Base-by-base conservation (phyloP, 53 echinoderm and acorn worm species). In the Hippasteria phrygiana region DNA sequence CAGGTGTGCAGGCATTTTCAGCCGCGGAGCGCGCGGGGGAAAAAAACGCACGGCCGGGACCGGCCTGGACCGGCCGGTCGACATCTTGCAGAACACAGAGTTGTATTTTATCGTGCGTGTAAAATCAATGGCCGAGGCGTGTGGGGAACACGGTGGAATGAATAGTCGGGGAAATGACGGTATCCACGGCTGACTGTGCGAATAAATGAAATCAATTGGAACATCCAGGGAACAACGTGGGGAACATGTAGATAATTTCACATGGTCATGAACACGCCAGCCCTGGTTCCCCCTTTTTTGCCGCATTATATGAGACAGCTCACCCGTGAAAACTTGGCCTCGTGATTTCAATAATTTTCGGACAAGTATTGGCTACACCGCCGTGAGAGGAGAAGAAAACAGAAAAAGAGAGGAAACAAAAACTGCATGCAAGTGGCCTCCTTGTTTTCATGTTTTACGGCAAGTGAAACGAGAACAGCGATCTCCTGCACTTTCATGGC, bases 131-230 rank as follows among this genome's bases (percentile, higher is more conserved):
- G 55, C 22, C 31, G 18, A 46, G 54, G 41, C n/a, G 41, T 37
- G 42, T 62, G 43, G 62, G 67, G 73, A 29, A 90, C 90, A 90
- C 73, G 82, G 38, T 55, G 26, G 48, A 79, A 1, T 89, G 78
- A 79, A 89, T 79, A 62, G 74, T 40, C 35, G 34, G 46, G 90
- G 90, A 80, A 90, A 90, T 90, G 81, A 74, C 82, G 43, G 73
- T 81, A 74, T 82, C 53, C 43, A 82, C 76, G 90, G 90, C 72
- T 90, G 90, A 82, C 73, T 90, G 81, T 80, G 29, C 73, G 56
- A 56, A 28, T 90, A 80, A 82, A 90, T 90, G 82, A 82, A 90
- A 90, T 82, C 90, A 90, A 80, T 90, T 43, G 77, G 42, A 75
- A 70, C 70, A 71, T 46, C 50, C 42, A 28, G 29, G 47, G 51